Conservation (phyloP, 2,888 invertebrate genomes). For the Poecilobothrus nobilitatus region DNA sequence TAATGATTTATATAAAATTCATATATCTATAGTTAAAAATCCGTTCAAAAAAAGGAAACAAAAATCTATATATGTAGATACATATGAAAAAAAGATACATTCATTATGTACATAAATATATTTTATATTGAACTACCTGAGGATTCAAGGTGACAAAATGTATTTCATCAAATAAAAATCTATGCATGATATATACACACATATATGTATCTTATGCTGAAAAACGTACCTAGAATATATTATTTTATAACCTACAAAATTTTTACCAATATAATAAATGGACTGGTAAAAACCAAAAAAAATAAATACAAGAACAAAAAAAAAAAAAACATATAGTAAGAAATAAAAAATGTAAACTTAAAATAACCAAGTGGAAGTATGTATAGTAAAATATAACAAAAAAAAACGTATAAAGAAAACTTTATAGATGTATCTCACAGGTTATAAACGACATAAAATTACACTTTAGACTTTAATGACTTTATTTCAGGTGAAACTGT, state of each 20-base stretch:
- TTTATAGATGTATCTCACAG: not conserved
- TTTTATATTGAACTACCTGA: not conserved
- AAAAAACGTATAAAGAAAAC: not conserved
- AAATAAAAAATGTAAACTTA: not conserved
- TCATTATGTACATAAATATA: too few species aligned
- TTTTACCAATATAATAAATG: not conserved
- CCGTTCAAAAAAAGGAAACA: too few species aligned
- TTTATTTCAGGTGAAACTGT: not conserved
- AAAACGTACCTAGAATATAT: not conserved
- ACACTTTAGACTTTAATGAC: constrained; percentile 6
- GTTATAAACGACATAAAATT: constrained; percentile 2
- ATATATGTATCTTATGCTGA: not conserved
- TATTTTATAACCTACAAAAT: not conserved
- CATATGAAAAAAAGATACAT: too few species aligned
- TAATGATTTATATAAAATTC: too few species aligned
- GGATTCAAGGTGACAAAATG: not conserved
- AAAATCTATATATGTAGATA: too few species aligned
- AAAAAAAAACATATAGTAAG: not conserved
- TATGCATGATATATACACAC: not conserved
- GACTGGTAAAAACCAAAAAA: too few species aligned
- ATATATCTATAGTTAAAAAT: too few species aligned
- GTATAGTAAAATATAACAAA: not conserved
- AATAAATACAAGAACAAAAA: not conserved
- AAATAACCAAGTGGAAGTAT: not conserved
- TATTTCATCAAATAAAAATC: not conserved